Evolutionary conservation across 2,888 invertebrate genomes (phyloP), one percentile per base, ranked within the genome.

Genomic region (Drepana falcataria): DNA sequence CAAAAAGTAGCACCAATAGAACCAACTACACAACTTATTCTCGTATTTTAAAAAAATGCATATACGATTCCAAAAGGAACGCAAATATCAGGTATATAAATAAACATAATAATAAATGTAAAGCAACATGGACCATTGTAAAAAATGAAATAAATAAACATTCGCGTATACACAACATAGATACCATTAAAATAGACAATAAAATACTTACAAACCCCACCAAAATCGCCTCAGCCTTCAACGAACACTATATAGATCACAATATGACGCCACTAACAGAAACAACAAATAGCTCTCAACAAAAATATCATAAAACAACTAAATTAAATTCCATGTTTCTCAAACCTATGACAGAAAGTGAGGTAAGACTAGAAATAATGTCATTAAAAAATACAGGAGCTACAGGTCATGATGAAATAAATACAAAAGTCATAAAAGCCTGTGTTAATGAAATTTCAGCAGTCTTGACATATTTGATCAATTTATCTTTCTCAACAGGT

Each of bases 1-100:
- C 44, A 33, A 54, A 54, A 49, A 49, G 48, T 6, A 44, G 48
- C 35, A 48, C 3, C 34, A 52, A 53, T 48, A 53, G 48, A 55
- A 44, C 47, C 7, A 53, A 53, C 7, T 57, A 57, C 35, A 37
- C 47, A 33, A 44, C 21, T 34, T 57, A 49, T 47, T 54, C 53
- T 6, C 35, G 47, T 41, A 40, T 55, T 7, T 55, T 53, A 47
- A 55, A 48, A 54, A 57, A 57, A 57, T 41, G 48, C 37, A 57
- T 57, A n/a, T 35, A 44, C 21, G 44, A 48, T 48, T 55, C 57
- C 35, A 53, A 57, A 49, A 53, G 40, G 7, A 55, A 51, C 33
- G 40, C 52, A 5, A 57, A 51, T 40, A 53, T 51, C 21, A 53
- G 54, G 47, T 55, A 44, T 51, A 57, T 53, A 41, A 48, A 48